phyloP scores from a whole-genome alignment of 2,888 invertebrate species.

The Drosophila emarginata region DNA sequence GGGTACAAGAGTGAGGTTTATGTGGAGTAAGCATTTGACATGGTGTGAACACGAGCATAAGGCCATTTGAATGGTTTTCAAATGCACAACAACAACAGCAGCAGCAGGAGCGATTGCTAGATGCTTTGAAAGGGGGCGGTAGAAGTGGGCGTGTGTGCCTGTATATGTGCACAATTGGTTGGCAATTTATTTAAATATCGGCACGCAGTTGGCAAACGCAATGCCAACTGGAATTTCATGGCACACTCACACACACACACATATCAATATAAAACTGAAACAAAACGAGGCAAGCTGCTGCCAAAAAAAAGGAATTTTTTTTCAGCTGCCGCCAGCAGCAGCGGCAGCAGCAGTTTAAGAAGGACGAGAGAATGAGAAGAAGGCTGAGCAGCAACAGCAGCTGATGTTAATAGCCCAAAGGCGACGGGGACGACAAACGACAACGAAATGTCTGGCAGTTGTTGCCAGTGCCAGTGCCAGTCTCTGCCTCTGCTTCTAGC shows the following conservation, averaged over 20 bases:
- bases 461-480: conserved; percentile 23
- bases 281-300: conserved; percentile 56
- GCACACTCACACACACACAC: conserved; percentile 57
- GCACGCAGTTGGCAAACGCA: conserved; percentile 73
- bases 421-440: conserved; percentile 39
- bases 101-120: neutral
- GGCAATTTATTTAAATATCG: conserved; percentile 77
- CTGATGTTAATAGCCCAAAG: conserved; percentile 78
- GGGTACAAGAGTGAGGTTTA: conserved; percentile 21
- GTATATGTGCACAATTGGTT: conserved; percentile 69
- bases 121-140: neutral
- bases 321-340: conserved; percentile 67
- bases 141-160: conserved; percentile 23
- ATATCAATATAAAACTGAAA: conserved; percentile 54
- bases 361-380: conserved; percentile 21
- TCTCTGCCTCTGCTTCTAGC: conserved; percentile 5
- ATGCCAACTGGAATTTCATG: conserved; percentile 76
- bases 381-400: conserved; percentile 58
- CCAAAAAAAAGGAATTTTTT: conserved; percentile 74
- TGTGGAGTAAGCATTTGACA: conserved; percentile 64
- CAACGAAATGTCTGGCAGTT: conserved; percentile 62
- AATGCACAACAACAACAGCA: conserved; percentile 37
- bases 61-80: conserved; percentile 58
- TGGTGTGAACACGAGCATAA: conserved; percentile 74
- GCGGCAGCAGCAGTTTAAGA: conserved; percentile 11